Percentiles rank a stretch among this genome's conserved stretches.
These are phyloP conservation scores for Teleiodes luculella DNA, from an alignment of 2,888 invertebrate genomes.

Conservation along the genomic window DNA sequence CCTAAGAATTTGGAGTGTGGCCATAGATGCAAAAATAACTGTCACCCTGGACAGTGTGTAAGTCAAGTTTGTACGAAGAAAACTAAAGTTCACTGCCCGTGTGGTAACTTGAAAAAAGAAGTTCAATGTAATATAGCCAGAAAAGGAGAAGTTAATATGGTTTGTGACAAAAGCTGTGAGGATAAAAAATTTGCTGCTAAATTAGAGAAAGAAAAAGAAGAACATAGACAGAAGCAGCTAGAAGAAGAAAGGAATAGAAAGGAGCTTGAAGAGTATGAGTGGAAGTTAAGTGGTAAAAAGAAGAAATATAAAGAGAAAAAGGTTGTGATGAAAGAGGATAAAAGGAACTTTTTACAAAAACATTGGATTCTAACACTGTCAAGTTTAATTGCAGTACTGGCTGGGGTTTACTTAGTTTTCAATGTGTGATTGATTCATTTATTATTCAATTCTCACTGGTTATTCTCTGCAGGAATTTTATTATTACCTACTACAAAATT, in stretches of 20 bases:
- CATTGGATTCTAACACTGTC: conserved; percentile 65
- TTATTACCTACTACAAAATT: too few species aligned
- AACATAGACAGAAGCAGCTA: conserved; percentile 74
- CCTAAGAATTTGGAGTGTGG: conserved; percentile 92
- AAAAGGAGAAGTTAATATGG: conserved; percentile 64
- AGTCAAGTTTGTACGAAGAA: conserved; percentile 87
- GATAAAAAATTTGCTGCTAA: conserved; percentile 76
- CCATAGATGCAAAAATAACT: conserved; percentile 86
- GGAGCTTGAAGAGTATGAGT: conserved; percentile 87
- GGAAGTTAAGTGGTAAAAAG: conserved; percentile 85
- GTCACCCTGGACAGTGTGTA: conserved; percentile 86
- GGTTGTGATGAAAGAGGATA: conserved; percentile 62
- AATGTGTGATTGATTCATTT: conserved; percentile 5
- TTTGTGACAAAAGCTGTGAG: conserved; percentile 82
- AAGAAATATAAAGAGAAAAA: conserved; percentile 73
- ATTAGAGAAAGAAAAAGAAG: conserved; percentile 74
- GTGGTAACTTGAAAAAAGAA: conserved; percentile 87
- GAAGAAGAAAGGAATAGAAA: conserved; percentile 84
- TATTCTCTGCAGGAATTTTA: too few species aligned
- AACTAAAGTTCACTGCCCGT: conserved; percentile 87
- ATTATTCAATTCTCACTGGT: neutral
- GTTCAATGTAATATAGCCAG: conserved; percentile 81
- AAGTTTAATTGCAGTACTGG: conserved; percentile 39
- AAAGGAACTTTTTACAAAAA: conserved; percentile 55
- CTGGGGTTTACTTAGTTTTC: conserved; percentile 34